Evolutionary conservation across 2,113 vertebrate species (phyloP).

Genomic region (Hippoglossus stenolepis): DNA sequence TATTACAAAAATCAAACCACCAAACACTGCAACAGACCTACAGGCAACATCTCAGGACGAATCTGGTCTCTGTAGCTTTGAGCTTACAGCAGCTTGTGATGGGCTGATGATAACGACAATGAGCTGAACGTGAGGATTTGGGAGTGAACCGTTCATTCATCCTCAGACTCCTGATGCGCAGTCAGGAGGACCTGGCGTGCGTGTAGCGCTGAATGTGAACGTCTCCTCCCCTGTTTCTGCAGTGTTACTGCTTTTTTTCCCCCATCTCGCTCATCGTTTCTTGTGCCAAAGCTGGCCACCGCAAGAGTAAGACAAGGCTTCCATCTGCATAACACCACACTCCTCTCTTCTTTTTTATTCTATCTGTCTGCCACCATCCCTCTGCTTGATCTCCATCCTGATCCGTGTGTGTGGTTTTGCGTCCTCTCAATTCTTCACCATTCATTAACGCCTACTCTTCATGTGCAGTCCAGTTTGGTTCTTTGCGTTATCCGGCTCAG

Average conservation of each 20-base stretch:
- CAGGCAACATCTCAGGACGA: constrained; percentile 28
- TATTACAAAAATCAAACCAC: constrained; percentile 5
- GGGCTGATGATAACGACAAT: constrained; percentile 4
- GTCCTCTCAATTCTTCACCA: constrained; percentile 63
- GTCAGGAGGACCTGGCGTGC: constrained; percentile 71
- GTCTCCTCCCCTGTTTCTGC: constrained; percentile 81
- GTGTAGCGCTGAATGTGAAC: constrained; percentile 63
- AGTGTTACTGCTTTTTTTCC: constrained; percentile 66
- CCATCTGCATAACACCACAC: constrained; percentile 63
- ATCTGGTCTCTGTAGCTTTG: background rate
- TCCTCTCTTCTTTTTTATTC: constrained; percentile 17
- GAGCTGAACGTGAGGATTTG: constrained; percentile 29
- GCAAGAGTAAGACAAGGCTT: constrained; percentile 70
- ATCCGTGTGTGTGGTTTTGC: constrained; percentile 56
- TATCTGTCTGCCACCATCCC: constrained; percentile 47
- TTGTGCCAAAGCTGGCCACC: constrained; percentile 70
- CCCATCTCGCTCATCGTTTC: constrained; percentile 61
- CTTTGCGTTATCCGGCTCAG: constrained; percentile 58
- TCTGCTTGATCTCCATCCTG: constrained; percentile 68
- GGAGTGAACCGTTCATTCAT: constrained; percentile 54
- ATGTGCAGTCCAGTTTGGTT: constrained; percentile 63
- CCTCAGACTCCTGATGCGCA: constrained; percentile 73
- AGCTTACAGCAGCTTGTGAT: constrained; percentile 11
- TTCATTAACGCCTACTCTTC: constrained; percentile 75
- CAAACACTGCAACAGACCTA: constrained; percentile 17